Conservation (phyloP, 2,113 vertebrate species). For the Aspidoscelis tigris region DNA sequence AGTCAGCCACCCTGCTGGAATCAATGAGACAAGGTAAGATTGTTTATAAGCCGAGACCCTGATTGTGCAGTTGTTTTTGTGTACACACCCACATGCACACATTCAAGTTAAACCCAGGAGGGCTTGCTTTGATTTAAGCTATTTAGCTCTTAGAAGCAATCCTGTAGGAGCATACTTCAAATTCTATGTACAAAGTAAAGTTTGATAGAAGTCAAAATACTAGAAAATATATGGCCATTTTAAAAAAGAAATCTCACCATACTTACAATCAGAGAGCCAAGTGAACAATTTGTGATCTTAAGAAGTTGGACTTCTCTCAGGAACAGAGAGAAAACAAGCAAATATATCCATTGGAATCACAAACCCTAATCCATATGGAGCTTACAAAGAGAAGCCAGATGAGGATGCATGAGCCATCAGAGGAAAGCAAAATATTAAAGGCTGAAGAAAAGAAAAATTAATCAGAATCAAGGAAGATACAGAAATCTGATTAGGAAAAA, state of each 20-base stretch:
- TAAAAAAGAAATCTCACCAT: slow-evolving; percentile 4
- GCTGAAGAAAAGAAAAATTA: slow-evolving; percentile 64
- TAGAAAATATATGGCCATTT: slow-evolving; percentile 1
- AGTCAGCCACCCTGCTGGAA: no score
- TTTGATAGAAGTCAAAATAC: neutral
- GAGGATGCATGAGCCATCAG: slow-evolving; percentile 58
- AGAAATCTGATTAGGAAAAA: slow-evolving; percentile 68
- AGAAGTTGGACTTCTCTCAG: slow-evolving; percentile 21
- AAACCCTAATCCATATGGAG: slow-evolving; percentile 35
- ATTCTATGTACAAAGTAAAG: neutral
- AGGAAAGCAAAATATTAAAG: slow-evolving; percentile 62
- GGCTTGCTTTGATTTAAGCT: no score
- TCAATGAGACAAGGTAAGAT: no score
- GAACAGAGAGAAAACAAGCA: slow-evolving; percentile 58
- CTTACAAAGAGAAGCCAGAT: slow-evolving; percentile 48
- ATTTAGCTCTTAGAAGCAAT: neutral
- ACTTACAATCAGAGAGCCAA: slow-evolving; percentile 23
- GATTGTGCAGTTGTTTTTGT: no score
- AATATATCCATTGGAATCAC: slow-evolving; percentile 32
- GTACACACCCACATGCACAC: no score
- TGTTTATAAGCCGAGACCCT: no score
- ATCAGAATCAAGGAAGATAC: slow-evolving; percentile 66
- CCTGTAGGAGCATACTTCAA: neutral
- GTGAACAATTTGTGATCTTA: slow-evolving; percentile 53
- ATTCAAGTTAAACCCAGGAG: neutral